These are phyloP conservation scores for Channa maculata DNA, from an alignment of 2,113 vertebrate species.

Conservation along the genomic window DNA sequence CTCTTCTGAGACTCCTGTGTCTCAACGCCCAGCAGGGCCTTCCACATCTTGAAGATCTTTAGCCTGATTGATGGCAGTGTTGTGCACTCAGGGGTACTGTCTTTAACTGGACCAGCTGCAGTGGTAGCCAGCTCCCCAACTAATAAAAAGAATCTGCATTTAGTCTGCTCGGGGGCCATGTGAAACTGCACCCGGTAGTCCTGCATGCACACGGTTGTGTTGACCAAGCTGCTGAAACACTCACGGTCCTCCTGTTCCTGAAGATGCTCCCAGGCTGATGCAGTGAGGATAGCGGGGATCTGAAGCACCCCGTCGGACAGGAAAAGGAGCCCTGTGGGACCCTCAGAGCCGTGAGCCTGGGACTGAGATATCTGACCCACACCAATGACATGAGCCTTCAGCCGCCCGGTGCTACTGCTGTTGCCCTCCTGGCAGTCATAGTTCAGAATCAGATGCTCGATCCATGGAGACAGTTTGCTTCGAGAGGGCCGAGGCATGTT, in stretches of 20 bases:
- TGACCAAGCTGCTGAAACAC: slow-evolving; percentile 53
- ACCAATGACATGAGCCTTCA: slow-evolving; percentile 66
- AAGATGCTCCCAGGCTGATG: slow-evolving; percentile 61
- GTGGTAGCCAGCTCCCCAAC: slow-evolving; percentile 41
- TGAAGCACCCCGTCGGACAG: slow-evolving; percentile 71
- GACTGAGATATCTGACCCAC: slow-evolving; percentile 61
- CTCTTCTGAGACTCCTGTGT: slow-evolving; percentile 20
- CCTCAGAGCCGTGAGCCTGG: slow-evolving; percentile 30
- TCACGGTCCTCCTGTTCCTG: slow-evolving; percentile 68
- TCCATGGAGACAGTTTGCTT: slow-evolving; percentile 59
- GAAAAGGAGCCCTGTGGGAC: slow-evolving; percentile 53
- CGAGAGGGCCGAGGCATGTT: slow-evolving; percentile 19
- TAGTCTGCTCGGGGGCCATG: slow-evolving; percentile 31
- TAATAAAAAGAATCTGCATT: slow-evolving; percentile 60
- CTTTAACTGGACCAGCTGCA: slow-evolving; percentile 15
- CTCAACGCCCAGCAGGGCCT: slow-evolving; percentile 19
- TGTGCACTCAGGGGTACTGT: slow-evolving; percentile 45
- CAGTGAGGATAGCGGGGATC: slow-evolving; percentile 68
- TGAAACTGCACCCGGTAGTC: slow-evolving; percentile 61
- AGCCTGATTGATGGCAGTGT: slow-evolving; percentile 34
- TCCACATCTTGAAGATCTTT: slow-evolving; percentile 62
- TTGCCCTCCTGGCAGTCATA: slow-evolving; percentile 16
- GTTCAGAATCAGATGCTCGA: slow-evolving; percentile 59
- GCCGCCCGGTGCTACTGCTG: background rate
- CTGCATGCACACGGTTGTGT: slow-evolving; percentile 52